Evolutionary conservation across 2,113 vertebrate species (phyloP).

Genomic region (Sander lucioperca): DNA sequence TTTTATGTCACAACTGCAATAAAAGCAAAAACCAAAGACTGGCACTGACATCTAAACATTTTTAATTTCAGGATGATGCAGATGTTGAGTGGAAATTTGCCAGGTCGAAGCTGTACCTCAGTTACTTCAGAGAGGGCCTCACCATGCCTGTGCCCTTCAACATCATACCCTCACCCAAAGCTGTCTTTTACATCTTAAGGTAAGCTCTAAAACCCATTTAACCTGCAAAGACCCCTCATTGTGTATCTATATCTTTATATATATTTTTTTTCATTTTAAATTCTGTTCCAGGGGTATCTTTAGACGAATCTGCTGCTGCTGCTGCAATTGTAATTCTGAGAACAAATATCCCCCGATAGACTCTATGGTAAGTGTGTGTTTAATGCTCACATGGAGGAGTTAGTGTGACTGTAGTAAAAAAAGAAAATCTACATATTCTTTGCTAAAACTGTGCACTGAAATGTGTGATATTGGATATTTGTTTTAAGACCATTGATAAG

Average conservation of each 20-base stretch:
- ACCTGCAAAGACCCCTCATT: background rate
- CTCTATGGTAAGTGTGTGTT: slow-evolving; percentile 82
- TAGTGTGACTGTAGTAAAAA: background rate
- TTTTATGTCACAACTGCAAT: background rate
- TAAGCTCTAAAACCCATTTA: slow-evolving; percentile 51
- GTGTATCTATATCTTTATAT: background rate
- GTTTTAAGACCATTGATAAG: slow-evolving; percentile 60
- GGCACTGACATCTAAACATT: background rate
- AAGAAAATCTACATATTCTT: background rate
- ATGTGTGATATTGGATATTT: background rate
- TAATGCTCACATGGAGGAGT: background rate
- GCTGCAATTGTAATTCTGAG: slow-evolving; percentile 77
- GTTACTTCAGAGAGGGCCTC: slow-evolving; percentile 91
- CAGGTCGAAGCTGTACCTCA: slow-evolving; percentile 92
- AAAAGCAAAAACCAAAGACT: background rate
- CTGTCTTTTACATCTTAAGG: slow-evolving; percentile 88
- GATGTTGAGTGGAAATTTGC: slow-evolving; percentile 95
- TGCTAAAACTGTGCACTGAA: background rate
- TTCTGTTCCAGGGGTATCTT: slow-evolving; percentile 80
- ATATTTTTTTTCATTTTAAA: background rate
- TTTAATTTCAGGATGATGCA: slow-evolving; percentile 86
- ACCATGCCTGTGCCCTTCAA: slow-evolving; percentile 93
- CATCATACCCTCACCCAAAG: slow-evolving; percentile 91
- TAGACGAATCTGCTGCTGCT: slow-evolving; percentile 87
- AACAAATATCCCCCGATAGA: slow-evolving; percentile 84